Evolutionary conservation across 2,113 vertebrate species (phyloP).

Genomic region (Limanda limanda): DNA sequence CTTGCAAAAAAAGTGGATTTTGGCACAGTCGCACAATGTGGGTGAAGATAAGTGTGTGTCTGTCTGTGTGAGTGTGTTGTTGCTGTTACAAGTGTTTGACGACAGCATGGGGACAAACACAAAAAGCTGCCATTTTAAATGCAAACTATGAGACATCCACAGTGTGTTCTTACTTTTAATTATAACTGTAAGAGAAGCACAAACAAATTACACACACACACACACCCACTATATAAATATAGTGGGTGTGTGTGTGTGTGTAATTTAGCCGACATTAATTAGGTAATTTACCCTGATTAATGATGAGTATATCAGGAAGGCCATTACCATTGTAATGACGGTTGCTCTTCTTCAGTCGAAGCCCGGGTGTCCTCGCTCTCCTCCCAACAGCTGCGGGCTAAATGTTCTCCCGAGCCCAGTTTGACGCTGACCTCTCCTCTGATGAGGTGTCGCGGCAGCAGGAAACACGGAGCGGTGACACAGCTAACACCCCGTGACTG

Average conservation of each 20-base stretch:
- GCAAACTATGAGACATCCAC: constrained; percentile 19
- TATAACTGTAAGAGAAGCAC: constrained; percentile 56
- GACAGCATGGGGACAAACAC: neutral
- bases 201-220: too few relatives aligned
- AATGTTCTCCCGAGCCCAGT: constrained; percentile 48
- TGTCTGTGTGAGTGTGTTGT: neutral
- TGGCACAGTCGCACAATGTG: constrained; percentile 6
- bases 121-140: neutral
- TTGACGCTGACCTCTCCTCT: constrained; percentile 56
- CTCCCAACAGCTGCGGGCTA: constrained; percentile 48
- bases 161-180: constrained; percentile 67
- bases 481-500: constrained; percentile 62
- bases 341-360: constrained; percentile 1
- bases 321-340: neutral
- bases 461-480: constrained; percentile 54
- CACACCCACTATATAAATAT: neutral
- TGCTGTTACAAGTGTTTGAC: neutral
- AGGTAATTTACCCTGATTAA: neutral
- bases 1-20: constrained; percentile 51
- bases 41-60: constrained; percentile 4
- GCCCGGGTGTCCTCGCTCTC: constrained; percentile 41
- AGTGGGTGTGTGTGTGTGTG: too few relatives aligned
- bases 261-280: neutral
- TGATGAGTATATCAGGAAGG: neutral
- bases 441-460: constrained; percentile 51